These are phyloP conservation scores for Laothoe populi DNA, from an alignment of 2,888 invertebrate species.

Conservation along the genomic window DNA sequence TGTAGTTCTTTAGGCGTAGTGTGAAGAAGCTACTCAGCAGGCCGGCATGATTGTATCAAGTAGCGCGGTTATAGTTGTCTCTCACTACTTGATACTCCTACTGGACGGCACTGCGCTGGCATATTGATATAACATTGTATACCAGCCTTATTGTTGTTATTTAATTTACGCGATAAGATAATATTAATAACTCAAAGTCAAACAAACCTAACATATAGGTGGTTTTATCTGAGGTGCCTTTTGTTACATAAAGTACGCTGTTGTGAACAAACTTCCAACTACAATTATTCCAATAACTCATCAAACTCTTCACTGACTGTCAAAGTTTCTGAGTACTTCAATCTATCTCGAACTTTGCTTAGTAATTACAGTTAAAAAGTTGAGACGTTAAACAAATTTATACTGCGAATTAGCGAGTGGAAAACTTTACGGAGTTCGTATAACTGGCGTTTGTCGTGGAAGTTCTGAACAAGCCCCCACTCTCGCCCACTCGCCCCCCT, in stretches of 20 bases:
- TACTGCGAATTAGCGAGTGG: conserved; percentile 81
- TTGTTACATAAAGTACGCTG: conserved; percentile 15
- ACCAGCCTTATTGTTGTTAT: neutral
- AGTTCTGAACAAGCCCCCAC: conserved; percentile 73
- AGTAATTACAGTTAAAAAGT: conserved; percentile 84
- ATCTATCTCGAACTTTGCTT: conserved; percentile 74
- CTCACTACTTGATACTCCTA: too few relatives aligned
- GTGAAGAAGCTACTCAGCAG: too few relatives aligned
- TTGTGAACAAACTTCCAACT: conserved; percentile 39
- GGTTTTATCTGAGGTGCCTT: conserved; percentile 3
- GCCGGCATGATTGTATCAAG: too few relatives aligned
- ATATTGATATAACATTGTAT: too few relatives aligned
- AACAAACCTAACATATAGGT: neutral
- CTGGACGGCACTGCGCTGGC: too few relatives aligned
- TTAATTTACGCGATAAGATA: conserved; percentile 16
- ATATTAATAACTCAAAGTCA: neutral
- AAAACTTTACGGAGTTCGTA: conserved; percentile 69
- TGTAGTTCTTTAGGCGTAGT: neutral
- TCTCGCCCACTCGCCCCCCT: conserved; percentile 55
- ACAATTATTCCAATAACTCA: conserved; percentile 58
- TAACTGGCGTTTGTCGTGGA: conserved; percentile 72
- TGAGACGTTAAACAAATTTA: conserved; percentile 84
- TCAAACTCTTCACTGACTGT: conserved; percentile 60
- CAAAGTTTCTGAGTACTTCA: conserved; percentile 68
- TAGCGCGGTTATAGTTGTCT: too few relatives aligned